Conservation (phyloP, 2,797 vertebrate genomes). For the Sebastes steindachneri region DNA sequence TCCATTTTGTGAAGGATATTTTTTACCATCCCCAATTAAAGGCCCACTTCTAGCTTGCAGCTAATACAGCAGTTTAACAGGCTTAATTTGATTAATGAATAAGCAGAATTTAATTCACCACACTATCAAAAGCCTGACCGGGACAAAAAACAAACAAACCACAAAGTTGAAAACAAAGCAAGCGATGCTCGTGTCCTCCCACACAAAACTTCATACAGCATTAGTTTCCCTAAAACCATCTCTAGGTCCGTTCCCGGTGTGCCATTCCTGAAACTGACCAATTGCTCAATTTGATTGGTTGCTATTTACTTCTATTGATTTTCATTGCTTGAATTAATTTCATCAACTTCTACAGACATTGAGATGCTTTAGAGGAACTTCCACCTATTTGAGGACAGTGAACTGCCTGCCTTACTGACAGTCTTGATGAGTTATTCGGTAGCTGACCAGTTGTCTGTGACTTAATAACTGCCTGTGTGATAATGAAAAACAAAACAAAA, state of each 20-base stretch:
- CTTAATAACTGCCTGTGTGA: constrained; percentile 18
- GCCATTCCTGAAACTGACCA: neutral
- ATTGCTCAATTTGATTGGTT: neutral
- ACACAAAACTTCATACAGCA: neutral
- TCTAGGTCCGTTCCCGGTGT: neutral
- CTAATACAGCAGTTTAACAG: neutral
- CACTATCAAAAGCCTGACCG: neutral
- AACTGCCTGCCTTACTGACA: constrained; percentile 43
- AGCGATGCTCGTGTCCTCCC: neutral
- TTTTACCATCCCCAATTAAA: neutral
- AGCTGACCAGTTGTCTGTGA: constrained; percentile 64
- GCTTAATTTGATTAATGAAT: neutral
- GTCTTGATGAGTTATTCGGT: constrained; percentile 17
- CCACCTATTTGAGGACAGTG: neutral
- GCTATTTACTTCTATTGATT: neutral
- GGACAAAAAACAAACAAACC: neutral
- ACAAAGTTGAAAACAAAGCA: neutral
- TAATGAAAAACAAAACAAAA: neutral
- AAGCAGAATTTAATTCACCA: neutral
- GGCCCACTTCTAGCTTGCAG: neutral
- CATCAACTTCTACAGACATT: neutral
- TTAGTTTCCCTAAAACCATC: neutral
- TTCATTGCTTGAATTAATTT: neutral
- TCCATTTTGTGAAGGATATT: neutral
- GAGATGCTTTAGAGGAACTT: neutral